Conservation (phyloP, 2,888 invertebrate species). For the Arctia plantaginis region DNA sequence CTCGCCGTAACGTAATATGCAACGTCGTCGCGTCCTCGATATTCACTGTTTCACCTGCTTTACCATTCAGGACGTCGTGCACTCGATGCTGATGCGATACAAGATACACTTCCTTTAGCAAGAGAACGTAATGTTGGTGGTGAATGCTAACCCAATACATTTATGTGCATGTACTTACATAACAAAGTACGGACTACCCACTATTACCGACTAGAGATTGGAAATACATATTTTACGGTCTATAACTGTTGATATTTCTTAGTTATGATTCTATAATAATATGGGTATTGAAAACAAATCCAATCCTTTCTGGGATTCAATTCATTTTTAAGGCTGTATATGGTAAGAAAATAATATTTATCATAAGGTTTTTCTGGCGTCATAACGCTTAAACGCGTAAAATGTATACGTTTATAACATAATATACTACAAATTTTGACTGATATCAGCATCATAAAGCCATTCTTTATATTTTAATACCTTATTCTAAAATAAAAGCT, state of each 20-base stretch:
- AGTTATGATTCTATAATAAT: not conserved
- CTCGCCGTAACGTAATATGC: conserved; percentile 52
- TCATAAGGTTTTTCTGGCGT: no score
- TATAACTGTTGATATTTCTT: not conserved
- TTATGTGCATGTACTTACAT: conserved; percentile 10
- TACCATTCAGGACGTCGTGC: conserved; percentile 50
- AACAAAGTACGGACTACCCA: conserved; percentile 1
- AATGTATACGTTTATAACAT: no score
- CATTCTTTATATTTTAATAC: not conserved
- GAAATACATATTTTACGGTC: not conserved
- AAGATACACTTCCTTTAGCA: conserved; percentile 48
- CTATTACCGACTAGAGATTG: not conserved
- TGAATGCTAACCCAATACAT: conserved; percentile 27
- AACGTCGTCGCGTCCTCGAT: conserved; percentile 46
- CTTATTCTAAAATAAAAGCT: not conserved
- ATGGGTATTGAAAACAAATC: not conserved
- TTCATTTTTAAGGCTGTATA: no score
- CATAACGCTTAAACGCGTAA: no score
- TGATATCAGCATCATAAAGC: not conserved
- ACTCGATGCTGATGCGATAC: conserved; percentile 52
- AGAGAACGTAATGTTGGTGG: conserved; percentile 34
- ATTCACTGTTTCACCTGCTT: conserved; percentile 56
- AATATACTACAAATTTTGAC: no score
- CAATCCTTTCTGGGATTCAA: no score
- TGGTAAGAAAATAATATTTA: no score